Evolutionary conservation across 2,797 vertebrate species (phyloP).

Genomic region (Pteronotus mesoamericanus): DNA sequence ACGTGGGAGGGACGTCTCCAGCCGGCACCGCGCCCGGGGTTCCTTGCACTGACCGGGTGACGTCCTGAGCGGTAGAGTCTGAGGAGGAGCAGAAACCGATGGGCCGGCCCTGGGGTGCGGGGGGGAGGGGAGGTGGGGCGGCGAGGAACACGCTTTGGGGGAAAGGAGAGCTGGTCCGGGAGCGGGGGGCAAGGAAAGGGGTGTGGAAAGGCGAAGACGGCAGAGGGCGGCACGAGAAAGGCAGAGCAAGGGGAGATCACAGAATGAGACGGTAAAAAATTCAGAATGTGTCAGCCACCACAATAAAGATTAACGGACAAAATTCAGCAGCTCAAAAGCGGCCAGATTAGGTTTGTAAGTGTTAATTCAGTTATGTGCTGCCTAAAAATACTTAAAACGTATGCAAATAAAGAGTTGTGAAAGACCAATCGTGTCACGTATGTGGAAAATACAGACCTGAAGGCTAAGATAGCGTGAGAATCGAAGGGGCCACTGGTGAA

Average conservation of each 20-base stretch:
- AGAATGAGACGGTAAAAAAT: neutral
- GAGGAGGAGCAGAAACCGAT: fast-evolving
- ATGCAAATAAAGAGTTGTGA: neutral
- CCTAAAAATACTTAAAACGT: neutral
- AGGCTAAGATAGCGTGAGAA: neutral
- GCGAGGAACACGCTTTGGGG: fast-evolving
- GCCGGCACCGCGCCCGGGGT: fast-evolving
- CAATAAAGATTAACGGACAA: neutral
- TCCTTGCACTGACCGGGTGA: fast-evolving
- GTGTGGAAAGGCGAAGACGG: neutral
- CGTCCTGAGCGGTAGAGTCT: fast-evolving
- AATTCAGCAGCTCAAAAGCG: neutral
- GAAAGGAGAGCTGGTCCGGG: neutral
- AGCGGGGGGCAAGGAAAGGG: neutral
- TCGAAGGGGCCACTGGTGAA: neutral
- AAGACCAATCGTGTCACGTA: neutral
- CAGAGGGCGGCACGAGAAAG: neutral
- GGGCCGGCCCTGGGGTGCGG: too few relatives aligned
- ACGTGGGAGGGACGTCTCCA: fast-evolving
- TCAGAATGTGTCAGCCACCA: neutral
- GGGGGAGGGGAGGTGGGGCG: too few relatives aligned
- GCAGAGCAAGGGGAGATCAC: neutral
- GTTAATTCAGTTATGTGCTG: neutral
- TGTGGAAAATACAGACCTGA: neutral
- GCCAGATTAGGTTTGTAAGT: neutral